phyloP scores from a whole-genome alignment of 2,113 vertebrate species.

The Etheostoma spectabile region DNA sequence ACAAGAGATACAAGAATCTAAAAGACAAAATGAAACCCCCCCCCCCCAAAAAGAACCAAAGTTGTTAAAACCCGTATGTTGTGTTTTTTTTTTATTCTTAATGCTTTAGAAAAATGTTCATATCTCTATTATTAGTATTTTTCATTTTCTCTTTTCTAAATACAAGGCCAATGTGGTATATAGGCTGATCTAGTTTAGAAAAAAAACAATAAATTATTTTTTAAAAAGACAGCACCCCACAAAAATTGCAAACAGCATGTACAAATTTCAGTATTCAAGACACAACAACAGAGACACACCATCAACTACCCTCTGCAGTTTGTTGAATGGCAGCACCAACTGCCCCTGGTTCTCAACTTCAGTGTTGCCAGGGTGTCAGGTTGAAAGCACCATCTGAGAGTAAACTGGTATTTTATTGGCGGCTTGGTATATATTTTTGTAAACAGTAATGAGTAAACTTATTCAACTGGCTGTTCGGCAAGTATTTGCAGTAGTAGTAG shows the following conservation, averaged over 20 bases:
- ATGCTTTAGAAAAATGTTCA: constrained; percentile 89
- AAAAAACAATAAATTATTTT: constrained; percentile 81
- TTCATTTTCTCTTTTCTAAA: constrained; percentile 86
- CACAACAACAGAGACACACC: constrained; percentile 61
- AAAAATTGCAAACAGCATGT: constrained; percentile 84
- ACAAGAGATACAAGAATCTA: constrained; percentile 78
- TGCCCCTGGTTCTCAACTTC: constrained; percentile 55
- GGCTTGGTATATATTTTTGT: constrained; percentile 79
- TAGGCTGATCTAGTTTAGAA: constrained; percentile 85
- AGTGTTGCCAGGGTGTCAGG: constrained; percentile 61
- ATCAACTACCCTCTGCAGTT: constrained; percentile 57
- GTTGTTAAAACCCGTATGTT: constrained; percentile 87
- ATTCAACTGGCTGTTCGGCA: constrained; percentile 82
- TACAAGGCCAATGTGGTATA: constrained; percentile 91
- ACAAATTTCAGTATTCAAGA: constrained; percentile 85
- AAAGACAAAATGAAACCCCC: constrained; percentile 54
- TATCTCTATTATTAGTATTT: constrained; percentile 88
- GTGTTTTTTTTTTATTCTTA: constrained; percentile 83
- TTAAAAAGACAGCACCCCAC: constrained; percentile 82
- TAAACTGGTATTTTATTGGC: constrained; percentile 83
- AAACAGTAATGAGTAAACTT: constrained; percentile 87
- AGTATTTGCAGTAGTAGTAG: constrained; percentile 80
- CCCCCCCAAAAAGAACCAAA: constrained; percentile 67
- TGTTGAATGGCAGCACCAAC: constrained; percentile 79
- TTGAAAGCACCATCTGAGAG: constrained; percentile 79